Percentiles rank a stretch among this genome's conserved stretches.
phyloP scores from a whole-genome alignment of 1,140 invertebrate species.

The Caenorhabditis latens region DNA sequence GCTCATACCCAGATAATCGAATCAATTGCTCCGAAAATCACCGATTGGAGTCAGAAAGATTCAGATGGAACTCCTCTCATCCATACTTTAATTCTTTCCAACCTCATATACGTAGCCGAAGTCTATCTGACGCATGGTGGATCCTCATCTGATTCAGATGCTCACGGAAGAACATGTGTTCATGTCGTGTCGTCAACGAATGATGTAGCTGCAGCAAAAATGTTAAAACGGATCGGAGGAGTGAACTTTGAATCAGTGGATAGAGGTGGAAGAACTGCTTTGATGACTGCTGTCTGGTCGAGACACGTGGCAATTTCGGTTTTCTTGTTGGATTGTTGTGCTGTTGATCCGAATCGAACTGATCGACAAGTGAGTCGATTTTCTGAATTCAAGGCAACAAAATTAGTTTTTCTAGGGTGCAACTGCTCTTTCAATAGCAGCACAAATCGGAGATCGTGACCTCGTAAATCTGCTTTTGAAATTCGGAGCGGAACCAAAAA shows the following conservation, averaged over 20 bases:
- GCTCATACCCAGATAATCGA: slow-evolving; percentile 57
- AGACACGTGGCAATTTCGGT: slow-evolving; percentile 54
- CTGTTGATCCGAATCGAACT: slow-evolving; percentile 61
- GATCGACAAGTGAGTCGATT: slow-evolving; percentile 60
- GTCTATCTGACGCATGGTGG: slow-evolving; percentile 52
- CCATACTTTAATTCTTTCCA: slow-evolving; percentile 64
- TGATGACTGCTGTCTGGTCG: slow-evolving; percentile 67
- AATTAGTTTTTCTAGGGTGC: slow-evolving; percentile 60
- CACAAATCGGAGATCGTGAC: slow-evolving; percentile 65
- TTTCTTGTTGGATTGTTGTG: slow-evolving; percentile 59
- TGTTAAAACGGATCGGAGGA: slow-evolving; percentile 58
- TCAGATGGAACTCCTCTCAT: slow-evolving; percentile 61
- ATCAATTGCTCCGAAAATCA: neutral
- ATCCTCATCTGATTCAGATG: slow-evolving; percentile 52
- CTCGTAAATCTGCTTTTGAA: slow-evolving; percentile 63
- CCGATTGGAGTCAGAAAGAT: slow-evolving; percentile 61
- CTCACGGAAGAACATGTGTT: slow-evolving; percentile 60
- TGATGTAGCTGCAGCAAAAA: slow-evolving; percentile 62
- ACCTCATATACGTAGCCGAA: slow-evolving; percentile 58
- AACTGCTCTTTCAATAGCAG: slow-evolving; percentile 63
- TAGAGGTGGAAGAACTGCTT: slow-evolving; percentile 62
- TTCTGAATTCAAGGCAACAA: neutral
- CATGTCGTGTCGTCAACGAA: slow-evolving; percentile 61
- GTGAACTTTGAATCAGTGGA: slow-evolving; percentile 63
- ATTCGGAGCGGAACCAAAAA: slow-evolving; percentile 65